Evolutionary conservation across 2,888 invertebrate genomes (phyloP).

Genomic region (Chelonus formosanus): DNA sequence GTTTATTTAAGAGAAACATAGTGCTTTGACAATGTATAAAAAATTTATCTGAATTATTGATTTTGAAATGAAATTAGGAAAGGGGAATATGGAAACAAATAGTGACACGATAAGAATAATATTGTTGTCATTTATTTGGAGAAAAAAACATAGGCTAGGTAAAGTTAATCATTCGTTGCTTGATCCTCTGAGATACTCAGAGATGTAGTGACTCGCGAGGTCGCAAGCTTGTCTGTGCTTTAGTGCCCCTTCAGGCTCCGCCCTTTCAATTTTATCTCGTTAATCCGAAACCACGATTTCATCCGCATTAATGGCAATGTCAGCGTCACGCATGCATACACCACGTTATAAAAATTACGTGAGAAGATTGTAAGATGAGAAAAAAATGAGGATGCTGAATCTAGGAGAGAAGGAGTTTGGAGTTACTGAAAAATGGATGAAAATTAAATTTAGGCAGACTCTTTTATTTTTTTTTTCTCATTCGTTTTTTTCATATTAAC

Average conservation of each 20-base stretch:
- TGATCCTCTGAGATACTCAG: no score
- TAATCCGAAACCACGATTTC: slow-evolving; percentile 48
- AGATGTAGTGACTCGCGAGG: slow-evolving; percentile 1
- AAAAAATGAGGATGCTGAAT: slow-evolving; percentile 16
- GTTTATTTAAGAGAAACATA: no score
- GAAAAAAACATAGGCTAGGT: no score
- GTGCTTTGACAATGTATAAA: no score
- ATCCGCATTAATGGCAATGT: slow-evolving; percentile 48
- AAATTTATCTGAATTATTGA: no score
- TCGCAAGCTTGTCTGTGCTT: slow-evolving; percentile 28
- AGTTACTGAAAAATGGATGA: background rate
- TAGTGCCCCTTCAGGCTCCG: slow-evolving; percentile 45
- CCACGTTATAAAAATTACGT: background rate
- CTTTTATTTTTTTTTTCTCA: background rate
- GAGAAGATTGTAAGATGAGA: slow-evolving; percentile 15
- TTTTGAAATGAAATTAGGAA: no score
- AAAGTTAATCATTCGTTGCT: no score
- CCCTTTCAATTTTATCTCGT: slow-evolving; percentile 50
- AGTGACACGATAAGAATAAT: no score
- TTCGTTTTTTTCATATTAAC: background rate
- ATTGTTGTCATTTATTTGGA: no score
- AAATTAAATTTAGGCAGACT: slow-evolving; percentile 3
- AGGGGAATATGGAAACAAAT: no score
- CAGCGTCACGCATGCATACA: slow-evolving; percentile 36
- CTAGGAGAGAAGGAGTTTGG: background rate